Evolutionary conservation across 2,888 invertebrate species (phyloP).

Genomic region (Augochlorella aurata): DNA sequence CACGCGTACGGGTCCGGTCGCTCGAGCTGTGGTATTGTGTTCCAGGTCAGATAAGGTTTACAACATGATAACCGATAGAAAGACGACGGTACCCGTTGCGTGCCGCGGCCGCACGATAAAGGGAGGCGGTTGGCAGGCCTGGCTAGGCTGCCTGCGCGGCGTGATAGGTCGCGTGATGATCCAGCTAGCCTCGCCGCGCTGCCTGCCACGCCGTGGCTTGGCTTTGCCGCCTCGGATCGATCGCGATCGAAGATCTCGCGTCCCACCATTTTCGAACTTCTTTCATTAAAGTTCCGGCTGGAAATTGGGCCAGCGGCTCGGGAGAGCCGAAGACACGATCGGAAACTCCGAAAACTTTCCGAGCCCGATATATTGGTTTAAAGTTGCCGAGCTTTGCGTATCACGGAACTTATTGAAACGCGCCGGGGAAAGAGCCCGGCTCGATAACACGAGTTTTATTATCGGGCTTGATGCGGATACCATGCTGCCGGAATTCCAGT

Average conservation of each 20-base stretch:
- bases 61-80: constrained; percentile 71
- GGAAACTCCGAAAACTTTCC: constrained; percentile 44
- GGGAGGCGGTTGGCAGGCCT: constrained; percentile 44
- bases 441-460: constrained; percentile 46
- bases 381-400: constrained; percentile 39
- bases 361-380: constrained; percentile 49
- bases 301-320: constrained; percentile 46
- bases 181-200: not conserved
- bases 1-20: constrained; percentile 11
- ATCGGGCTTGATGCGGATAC: constrained; percentile 5
- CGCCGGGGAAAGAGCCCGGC: constrained; percentile 4
- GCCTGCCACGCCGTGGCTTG: not conserved
- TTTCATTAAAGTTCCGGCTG: constrained; percentile 60
- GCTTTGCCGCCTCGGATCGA: constrained; percentile 46
- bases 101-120: constrained; percentile 65
- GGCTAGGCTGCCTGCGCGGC: not conserved
- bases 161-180: constrained; percentile 59
- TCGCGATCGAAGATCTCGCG: constrained; percentile 34
- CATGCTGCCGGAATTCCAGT: constrained; percentile 23
- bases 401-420: constrained; percentile 30
- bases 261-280: constrained; percentile 44
- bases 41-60: constrained; percentile 69
- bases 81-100: constrained; percentile 64
- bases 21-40: constrained; percentile 49
- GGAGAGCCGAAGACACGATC: constrained; percentile 28